Percentiles rank a stretch among this genome's conserved stretches.
These are phyloP conservation scores for Bombus consobrinus DNA, from an alignment of 1,140 invertebrate genomes.

Conservation along the genomic window DNA sequence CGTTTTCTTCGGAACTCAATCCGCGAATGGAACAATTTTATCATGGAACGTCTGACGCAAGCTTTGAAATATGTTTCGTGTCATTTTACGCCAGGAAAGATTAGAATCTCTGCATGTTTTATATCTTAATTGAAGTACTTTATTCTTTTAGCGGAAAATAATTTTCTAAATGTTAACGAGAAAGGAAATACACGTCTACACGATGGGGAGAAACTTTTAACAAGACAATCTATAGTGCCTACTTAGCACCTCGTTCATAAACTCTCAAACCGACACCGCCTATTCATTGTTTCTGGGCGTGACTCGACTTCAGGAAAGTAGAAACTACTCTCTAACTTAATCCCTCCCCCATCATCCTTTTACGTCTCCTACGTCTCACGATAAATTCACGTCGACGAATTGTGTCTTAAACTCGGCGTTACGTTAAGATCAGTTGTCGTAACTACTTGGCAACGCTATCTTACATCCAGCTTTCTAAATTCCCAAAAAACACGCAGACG, in stretches of 20 bases:
- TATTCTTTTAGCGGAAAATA: neutral
- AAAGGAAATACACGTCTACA: neutral
- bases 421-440: neutral
- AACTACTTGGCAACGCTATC: neutral
- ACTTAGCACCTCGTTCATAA: constrained; percentile 38
- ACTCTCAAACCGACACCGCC: constrained; percentile 20
- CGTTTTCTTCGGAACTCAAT: neutral
- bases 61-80: neutral
- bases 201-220: constrained; percentile 14
- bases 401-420: neutral
- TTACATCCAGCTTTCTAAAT: neutral
- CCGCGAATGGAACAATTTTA: neutral
- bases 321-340: constrained; percentile 43
- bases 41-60: neutral
- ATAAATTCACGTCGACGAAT: constrained; percentile 24
- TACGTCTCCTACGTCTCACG: neutral
- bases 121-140: neutral
- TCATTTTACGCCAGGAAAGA: neutral
- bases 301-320: neutral
- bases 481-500: neutral
- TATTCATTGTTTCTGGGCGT: constrained; percentile 22
- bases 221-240: constrained; percentile 20
- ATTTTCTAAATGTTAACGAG: neutral
- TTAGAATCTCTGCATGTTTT: neutral
- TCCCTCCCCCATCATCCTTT: neutral